phyloP scores from a whole-genome alignment of 2,888 invertebrate genomes.

The Acanthosoma haemorrhoidale region DNA sequence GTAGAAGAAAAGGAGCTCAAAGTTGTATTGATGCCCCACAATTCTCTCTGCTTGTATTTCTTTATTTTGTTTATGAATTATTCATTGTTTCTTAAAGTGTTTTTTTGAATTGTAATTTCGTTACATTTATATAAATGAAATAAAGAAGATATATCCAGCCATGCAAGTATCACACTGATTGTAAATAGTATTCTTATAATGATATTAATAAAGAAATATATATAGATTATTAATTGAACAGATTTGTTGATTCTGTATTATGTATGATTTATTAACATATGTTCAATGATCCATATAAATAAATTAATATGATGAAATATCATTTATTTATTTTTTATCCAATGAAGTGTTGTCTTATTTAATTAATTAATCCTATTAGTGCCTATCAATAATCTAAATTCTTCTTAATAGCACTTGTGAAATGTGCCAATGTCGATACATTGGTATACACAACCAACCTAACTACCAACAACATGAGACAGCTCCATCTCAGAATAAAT shows the following conservation, averaged over 20 bases:
- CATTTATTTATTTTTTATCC: too few relatives aligned
- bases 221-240: conserved; percentile 11
- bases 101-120: background rate
- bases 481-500: too few relatives aligned
- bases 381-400: too few relatives aligned
- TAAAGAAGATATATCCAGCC: conserved; percentile 18
- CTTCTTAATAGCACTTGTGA: too few relatives aligned
- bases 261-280: conserved; percentile 31
- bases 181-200: conserved; percentile 28
- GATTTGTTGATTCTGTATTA: conserved; percentile 29
- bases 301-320: conserved; percentile 18
- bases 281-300: conserved; percentile 26
- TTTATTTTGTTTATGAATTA: background rate
- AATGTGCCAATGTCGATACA: too few relatives aligned
- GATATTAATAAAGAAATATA: background rate
- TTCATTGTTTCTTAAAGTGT: conserved; percentile 1
- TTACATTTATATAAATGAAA: conserved; percentile 16
- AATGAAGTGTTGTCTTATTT: too few relatives aligned
- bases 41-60: background rate
- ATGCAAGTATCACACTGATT: conserved; percentile 13
- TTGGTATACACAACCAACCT: too few relatives aligned
- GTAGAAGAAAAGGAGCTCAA: background rate
- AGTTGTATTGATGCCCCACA: background rate
- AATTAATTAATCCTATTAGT: too few relatives aligned
- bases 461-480: too few relatives aligned